Evolutionary conservation across 2,113 vertebrate genomes (phyloP).

Genomic region (Polypterus senegalus): DNA sequence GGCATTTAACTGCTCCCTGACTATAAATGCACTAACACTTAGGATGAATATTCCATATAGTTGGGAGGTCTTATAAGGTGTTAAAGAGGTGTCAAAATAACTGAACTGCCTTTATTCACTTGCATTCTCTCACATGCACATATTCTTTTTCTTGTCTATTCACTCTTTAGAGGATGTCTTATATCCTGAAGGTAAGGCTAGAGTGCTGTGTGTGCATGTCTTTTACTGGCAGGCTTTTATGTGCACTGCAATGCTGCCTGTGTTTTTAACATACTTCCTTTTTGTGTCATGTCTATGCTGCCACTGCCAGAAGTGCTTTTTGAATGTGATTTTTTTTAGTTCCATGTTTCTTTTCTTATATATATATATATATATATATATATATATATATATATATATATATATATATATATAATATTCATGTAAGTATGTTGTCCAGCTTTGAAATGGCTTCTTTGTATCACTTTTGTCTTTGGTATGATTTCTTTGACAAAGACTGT

Average conservation of each 20-base stretch:
- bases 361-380: no score
- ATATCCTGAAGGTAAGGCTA: conserved; percentile 99
- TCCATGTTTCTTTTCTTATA: conserved; percentile 5
- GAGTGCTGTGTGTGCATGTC: conserved; percentile 32
- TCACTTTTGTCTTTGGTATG: no score
- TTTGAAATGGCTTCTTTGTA: no score
- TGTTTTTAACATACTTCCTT: conserved; percentile 26
- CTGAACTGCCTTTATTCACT: conserved; percentile 26
- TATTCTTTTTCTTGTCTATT: conserved; percentile 80
- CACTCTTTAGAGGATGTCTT: conserved; percentile 97
- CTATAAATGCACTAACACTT: background rate
- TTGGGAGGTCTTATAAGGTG: background rate
- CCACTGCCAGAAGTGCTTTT: conserved; percentile 24
- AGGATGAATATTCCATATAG: no score
- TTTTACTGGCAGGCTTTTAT: conserved; percentile 42
- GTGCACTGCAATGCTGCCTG: conserved; percentile 37
- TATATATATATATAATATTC: no score
- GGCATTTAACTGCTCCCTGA: no score
- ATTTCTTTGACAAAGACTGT: no score
- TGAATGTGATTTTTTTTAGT: conserved; percentile 35
- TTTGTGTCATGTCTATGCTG: conserved; percentile 28
- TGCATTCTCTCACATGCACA: conserved; percentile 63
- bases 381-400: no score
- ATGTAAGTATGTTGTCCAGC: no score
- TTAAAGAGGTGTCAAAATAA: conserved; percentile 15